A percentile compares a stretch with the other conserved stretches of the same genome.
Evolutionary conservation across 1,140 invertebrate species (phyloP).

Genomic region (Leguminivora glycinivorella): DNA sequence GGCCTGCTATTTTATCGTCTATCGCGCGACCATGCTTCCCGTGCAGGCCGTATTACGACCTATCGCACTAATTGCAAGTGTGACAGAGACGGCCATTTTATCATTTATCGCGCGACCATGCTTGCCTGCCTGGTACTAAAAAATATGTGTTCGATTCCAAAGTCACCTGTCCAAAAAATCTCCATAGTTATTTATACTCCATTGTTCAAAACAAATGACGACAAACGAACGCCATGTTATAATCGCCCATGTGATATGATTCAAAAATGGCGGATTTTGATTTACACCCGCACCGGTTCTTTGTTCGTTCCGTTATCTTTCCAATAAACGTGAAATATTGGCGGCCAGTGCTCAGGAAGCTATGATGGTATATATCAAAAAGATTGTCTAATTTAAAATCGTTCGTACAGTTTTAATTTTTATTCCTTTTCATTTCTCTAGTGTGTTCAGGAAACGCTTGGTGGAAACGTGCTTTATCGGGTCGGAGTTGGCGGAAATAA

Average conservation of each 20-base stretch:
- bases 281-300: conserved; percentile 51
- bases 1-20: too few relatives aligned
- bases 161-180: neutral
- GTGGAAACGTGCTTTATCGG: neutral
- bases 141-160: too few relatives aligned
- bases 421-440: conserved; percentile 19
- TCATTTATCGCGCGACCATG: too few relatives aligned
- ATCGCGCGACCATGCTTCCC: too few relatives aligned
- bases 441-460: neutral
- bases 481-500: neutral
- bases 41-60: too few relatives aligned
- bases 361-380: conserved; percentile 52
- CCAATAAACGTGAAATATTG: conserved; percentile 67
- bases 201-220: conserved; percentile 22
- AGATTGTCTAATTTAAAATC: conserved; percentile 66
- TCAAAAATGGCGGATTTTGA: conserved; percentile 52
- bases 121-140: too few relatives aligned
- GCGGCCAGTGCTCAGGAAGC: conserved; percentile 48
- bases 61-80: too few relatives aligned
- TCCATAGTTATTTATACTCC: neutral
- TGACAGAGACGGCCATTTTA: too few relatives aligned
- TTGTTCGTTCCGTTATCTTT: conserved; percentile 59
- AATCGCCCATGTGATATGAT: conserved; percentile 32
- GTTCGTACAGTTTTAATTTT: conserved; percentile 39
- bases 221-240: conserved; percentile 1